Evolutionary conservation across 2,888 invertebrate genomes (phyloP), one percentile per base, ranked within the genome.

Genomic region (Drosophila meridionalis): DNA sequence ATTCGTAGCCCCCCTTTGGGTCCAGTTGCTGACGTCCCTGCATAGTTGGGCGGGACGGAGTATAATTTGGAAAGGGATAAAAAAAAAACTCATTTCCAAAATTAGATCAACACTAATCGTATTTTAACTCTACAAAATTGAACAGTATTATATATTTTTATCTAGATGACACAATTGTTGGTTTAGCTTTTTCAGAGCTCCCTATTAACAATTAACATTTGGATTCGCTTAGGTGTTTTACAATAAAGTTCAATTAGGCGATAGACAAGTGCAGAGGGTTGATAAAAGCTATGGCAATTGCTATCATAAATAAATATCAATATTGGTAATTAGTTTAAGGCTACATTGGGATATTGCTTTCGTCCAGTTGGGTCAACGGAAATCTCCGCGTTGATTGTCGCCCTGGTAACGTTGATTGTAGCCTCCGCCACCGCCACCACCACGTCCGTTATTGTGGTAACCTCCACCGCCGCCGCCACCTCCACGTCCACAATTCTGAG

Each of bases 361-460:
- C 9, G 36, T 55, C 11, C 11, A 36, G 14, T 0, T 3, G 28
- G 36, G 3, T 78, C 20, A 78, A 14, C 64, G 69, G 28, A 66
- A 85, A 28, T 78, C 83, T 20, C 76, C 80, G 14, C 74, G 73
- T 30, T 69, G 85, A 65, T 77, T 70, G 32, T 69, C 73, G 3
- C 76, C 78, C 28, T 69, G 70, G 1, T 69, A 45, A 11, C 85
- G 85, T 30, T 83, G 85, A 50, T 80, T 64, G 62, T 80, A 59
- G 4, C 80, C 74, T 4, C 78, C 75, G 5, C 85, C 61, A 4
- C 76, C 73, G 1, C 87, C 80, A 3, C 83, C 74, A 38, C 83
- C 73, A 12, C 93, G 57, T 68, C 94, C 53, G 4, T 73, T 69
- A 2, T 77, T 76, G 8, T 73, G 45, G 14, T 58, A 40, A 11